Evolutionary conservation across 2,113 vertebrate genomes (phyloP).

Genomic region (Nycticebus coucang): DNA sequence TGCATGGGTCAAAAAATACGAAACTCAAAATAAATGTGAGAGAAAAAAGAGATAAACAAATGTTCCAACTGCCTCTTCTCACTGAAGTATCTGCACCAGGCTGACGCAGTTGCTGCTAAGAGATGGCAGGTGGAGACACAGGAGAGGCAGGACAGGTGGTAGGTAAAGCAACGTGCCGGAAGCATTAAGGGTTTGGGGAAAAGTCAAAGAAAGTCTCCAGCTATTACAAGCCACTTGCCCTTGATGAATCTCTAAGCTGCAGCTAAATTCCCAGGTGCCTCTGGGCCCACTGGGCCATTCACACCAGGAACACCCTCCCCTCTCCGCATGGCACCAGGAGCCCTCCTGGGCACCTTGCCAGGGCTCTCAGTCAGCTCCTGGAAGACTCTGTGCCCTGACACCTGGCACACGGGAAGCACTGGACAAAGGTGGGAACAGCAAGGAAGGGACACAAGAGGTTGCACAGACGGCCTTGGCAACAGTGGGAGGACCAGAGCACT

Average conservation of each 20-base stretch:
- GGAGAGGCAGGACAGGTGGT: fast-evolving
- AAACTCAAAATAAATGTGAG: not conserved
- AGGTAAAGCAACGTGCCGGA: fast-evolving
- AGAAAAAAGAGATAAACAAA: not conserved
- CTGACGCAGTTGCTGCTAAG: not conserved
- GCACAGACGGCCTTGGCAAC: fast-evolving
- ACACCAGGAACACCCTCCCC: not conserved
- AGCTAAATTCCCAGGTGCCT: fast-evolving
- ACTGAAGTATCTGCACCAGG: not conserved
- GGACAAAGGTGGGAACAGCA: fast-evolving
- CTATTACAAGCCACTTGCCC: fast-evolving
- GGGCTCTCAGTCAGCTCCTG: not conserved
- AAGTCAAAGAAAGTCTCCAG: fast-evolving
- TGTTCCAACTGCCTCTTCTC: fast-evolving
- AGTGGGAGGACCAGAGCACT: no score
- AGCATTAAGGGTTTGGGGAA: fast-evolving
- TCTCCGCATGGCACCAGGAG: not conserved
- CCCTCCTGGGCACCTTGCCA: not conserved
- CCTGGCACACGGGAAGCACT: fast-evolving
- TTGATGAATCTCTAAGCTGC: fast-evolving
- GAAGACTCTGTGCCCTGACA: not conserved
- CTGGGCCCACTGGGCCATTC: no score
- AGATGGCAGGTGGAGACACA: not conserved
- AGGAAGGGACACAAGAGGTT: no score
- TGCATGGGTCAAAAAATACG: slow-evolving; percentile 63